These are phyloP conservation scores for Stenchaetothrips biformis DNA, from an alignment of 2,888 invertebrate species.

Conservation along the genomic window DNA sequence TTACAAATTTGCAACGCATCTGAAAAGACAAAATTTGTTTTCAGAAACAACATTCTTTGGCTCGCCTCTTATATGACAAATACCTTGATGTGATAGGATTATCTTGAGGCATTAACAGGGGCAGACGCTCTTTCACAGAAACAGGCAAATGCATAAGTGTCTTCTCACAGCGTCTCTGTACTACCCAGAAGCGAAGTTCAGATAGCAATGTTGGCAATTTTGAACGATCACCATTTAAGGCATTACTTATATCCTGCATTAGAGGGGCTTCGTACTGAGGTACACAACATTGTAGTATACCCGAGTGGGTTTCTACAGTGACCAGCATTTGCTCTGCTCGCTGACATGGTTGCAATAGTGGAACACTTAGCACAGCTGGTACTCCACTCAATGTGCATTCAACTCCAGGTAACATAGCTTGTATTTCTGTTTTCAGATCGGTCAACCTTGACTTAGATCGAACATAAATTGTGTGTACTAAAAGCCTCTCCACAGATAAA, in stretches of 20 bases:
- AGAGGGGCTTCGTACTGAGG: conserved; percentile 80
- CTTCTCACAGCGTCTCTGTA: conserved; percentile 87
- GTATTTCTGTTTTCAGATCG: conserved; percentile 74
- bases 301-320: conserved; percentile 91
- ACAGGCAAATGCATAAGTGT: conserved; percentile 91
- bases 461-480: conserved; percentile 93
- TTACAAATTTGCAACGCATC: background rate
- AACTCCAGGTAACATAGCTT: conserved; percentile 63
- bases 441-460: conserved; percentile 77
- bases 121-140: conserved; percentile 76
- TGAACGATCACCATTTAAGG: conserved; percentile 68
- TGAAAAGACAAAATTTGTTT: background rate
- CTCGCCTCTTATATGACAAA: too few relatives aligned
- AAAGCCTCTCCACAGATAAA: conserved; percentile 88
- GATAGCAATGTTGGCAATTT: conserved; percentile 63
- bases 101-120: conserved; percentile 73
- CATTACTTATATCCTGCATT: conserved; percentile 74
- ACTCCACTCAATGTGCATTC: conserved; percentile 81
- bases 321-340: conserved; percentile 88
- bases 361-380: conserved; percentile 87
- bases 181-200: conserved; percentile 83
- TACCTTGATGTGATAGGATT: conserved; percentile 58
- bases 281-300: conserved; percentile 84
- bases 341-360: conserved; percentile 82
- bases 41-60: too few relatives aligned